Evolutionary conservation across 2,113 vertebrate species (phyloP), one percentile per base, ranked within the genome.

Genomic region (Fregetta grallaria): DNA sequence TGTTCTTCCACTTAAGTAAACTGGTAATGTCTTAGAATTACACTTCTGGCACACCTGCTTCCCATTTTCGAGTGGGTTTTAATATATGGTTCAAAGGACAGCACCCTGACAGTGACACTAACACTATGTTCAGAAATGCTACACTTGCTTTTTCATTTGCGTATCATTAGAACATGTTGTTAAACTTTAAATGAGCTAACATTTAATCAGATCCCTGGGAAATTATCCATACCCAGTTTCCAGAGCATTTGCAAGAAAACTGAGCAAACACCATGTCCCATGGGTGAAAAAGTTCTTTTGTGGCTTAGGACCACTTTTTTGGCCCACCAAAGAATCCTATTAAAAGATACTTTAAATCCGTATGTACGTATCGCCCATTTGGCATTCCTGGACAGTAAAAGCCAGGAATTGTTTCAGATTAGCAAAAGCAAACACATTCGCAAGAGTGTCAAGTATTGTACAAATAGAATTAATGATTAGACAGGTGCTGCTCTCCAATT

Each of bases 401-500:
- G 76, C 67, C 34, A 53, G 52, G 53, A 73, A 62, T 44, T 47
- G 34, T 63, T 93, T 88, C 47, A 86, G 47, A 67, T 81, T 21
- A 86, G 32, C 61, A 55, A 59, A 76, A 61, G 40, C 34, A 70
- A 90, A 45, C 13, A 44, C 50, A 36, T 67, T 70, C 84, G 32
- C 29, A 79, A 30, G 67, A 66, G 30, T 50, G 58, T 72, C 53
- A 61, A 62, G 65, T 59, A 10, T 45, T 59, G 36, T 55, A 65
- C 44, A 59, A 80, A 67, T 5, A 71, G 67, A 87, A 82, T 75
- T 81, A 85, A 91, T 91, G 23, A 87, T 93, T 75, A 73, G 58
- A 70, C 52, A 72, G 30, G 21, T 25, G 18, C 55, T 81, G 59
- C 68, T 76, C 76, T 84, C 20, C 38, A 52, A 6, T 61, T 59